phyloP scores from a whole-genome alignment of 64 coral and sea anemone genomes.

The Pocillopora verrucosa region DNA sequence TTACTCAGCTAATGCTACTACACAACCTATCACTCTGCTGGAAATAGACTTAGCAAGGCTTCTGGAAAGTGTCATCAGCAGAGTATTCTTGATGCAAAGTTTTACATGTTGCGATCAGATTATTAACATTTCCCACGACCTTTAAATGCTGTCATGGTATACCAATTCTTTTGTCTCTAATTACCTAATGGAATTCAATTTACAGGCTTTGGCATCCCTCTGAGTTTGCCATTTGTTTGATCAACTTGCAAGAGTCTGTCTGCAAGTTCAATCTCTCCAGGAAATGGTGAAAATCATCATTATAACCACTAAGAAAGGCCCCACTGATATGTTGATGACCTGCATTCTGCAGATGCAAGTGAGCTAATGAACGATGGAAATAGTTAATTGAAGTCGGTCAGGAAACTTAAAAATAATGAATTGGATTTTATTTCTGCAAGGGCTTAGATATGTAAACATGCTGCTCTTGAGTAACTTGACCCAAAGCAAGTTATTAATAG shows the following conservation, averaged over 20 bases:
- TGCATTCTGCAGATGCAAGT: neutral
- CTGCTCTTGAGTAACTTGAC: neutral
- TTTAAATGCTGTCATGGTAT: slow-evolving; percentile 22
- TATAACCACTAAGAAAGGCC: neutral
- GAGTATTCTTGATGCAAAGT: neutral
- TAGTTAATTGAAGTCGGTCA: neutral
- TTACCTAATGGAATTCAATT: neutral
- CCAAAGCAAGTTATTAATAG: neutral
- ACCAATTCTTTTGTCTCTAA: slow-evolving; percentile 15
- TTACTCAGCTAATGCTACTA: neutral
- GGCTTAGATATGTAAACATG: slow-evolving; percentile 7
- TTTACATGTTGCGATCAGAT: neutral
- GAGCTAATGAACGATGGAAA: neutral
- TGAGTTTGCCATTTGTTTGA: neutral
- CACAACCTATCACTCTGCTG: neutral
- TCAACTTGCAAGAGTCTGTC: neutral
- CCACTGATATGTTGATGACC: neutral
- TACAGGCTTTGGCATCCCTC: neutral
- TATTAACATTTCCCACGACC: slow-evolving; percentile 35
- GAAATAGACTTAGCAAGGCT: neutral
- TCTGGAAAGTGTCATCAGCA: neutral
- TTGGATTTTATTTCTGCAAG: neutral
- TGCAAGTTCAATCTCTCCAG: neutral
- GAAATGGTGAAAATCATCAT: neutral
- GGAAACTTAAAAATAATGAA: neutral